Evolutionary conservation across 2,113 vertebrate species (phyloP), one percentile per base, ranked within the genome.

Genomic region (Pampusana beccarii): DNA sequence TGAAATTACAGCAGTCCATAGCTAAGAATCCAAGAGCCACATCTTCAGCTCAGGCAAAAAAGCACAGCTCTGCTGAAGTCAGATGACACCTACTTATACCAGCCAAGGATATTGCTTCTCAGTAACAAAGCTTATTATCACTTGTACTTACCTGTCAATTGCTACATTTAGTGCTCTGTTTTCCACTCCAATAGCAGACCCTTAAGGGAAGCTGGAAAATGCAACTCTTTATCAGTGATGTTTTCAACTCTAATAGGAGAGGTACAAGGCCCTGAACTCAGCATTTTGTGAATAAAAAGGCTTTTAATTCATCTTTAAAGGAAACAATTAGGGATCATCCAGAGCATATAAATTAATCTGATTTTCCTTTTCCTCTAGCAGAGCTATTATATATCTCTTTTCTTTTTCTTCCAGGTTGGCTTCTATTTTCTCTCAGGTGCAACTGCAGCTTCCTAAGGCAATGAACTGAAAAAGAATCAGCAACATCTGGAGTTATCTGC

Each of bases 381-480:
- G 89, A 60, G 61, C 65, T 75, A 81, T 96, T 75, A 93, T 48
- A 66, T 20, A 85, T 54, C 15, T 89, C 57, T 93, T 93, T 93
- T 94, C 46, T 95, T 92, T 94, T 90, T 75, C 61, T 95, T 92
- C 86, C 83, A 92, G 94, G 72, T 93, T 96, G 93, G 88, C 86
- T 90, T 92, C 84, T 84, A 81, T 92, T 90, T 94, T 95, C 74
- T 96, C 80, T 95, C 96, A 96, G 96, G 95, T 97, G 86, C 79
- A 96, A 94, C 78, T 80, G 74, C 61, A 91, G 46, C 94, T 93
- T 97, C 94, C 94, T 86, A 92, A 96, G 94, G 97, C 94, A 93
- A 88, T 54, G 65, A 96, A 94, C 64, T 79, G 80, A 90, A 95
- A 93, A 90, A 91, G 73, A 88, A 86, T 56, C 36, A 61, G 44